Base-by-base conservation (phyloP, 2,888 invertebrate genomes). In the Ashinkailepas kermadecensis region DNA sequence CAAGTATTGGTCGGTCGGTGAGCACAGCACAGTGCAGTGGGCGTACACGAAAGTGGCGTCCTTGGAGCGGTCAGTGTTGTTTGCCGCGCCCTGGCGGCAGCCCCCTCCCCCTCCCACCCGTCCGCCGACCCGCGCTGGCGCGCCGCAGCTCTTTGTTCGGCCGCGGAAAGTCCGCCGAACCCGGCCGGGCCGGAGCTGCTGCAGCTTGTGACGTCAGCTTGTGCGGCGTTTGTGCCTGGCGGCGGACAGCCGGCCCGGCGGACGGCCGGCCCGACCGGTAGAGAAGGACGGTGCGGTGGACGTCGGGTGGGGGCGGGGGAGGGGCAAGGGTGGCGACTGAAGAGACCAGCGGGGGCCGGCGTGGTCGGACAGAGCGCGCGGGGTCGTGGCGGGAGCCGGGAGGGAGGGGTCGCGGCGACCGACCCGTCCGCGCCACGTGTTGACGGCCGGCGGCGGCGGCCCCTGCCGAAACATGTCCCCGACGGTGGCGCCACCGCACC, bases 161-260 rank as follows among this genome's bases (percentile, higher is more conserved):
- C 54, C 54, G 74, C 74, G 18, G 54, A 54, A 54, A 74, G 74
- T 74, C 54, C 74, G 74, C 23, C 74, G 74, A 74, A 74, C 74
- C 21, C 74, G 54, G 39, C 70, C 70, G 15, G 39, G 10, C 70
- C 15, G 39, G 74, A 74, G 74, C 74, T 74, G 54, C 74, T 21
- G 56, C 74, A 74, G 74, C 74, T 74, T 74, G 54, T 74, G 74
- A 74, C 74, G 74, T 56, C 74, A 74, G 39, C n/a, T n/a, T n/a
- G n/a, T 21, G 39, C 18, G 39, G 56, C 59, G 59, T 59, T 15
- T 59, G 59, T 59, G 74, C 21, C 74, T 4, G 74, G 21, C 74
- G 54, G 54, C 74, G 15, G 39, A 1, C 4, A 4, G 39, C 39
- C 39, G 39, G 39, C 4, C 18, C 13, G 15, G 39, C 39, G 65